Evolutionary conservation across 2,888 invertebrate genomes (phyloP).

Genomic region (Lutraria lutraria): DNA sequence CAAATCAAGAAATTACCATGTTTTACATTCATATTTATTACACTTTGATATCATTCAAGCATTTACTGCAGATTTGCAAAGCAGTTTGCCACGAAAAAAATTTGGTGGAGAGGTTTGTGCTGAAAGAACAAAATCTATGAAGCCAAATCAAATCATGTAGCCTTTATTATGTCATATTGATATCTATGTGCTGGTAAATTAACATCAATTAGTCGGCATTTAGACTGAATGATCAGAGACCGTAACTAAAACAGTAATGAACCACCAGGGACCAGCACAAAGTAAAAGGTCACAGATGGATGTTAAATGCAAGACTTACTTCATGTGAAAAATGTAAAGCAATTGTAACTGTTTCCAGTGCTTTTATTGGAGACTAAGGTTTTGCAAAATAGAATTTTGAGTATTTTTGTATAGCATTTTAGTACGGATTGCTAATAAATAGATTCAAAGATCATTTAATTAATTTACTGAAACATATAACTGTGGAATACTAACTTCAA

Average conservation of each 20-base stretch:
- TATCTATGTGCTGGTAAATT: neutral
- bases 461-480: neutral
- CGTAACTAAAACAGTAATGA: neutral
- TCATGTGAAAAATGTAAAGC: no score
- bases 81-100: no score
- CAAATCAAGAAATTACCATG: no score
- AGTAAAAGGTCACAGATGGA: constrained; percentile 15
- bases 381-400: neutral
- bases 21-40: no score
- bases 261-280: neutral
- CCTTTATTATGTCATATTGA: neutral
- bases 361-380: neutral
- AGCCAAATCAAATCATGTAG: no score
- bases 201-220: neutral
- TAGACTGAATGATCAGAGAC: neutral
- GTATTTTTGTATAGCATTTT: neutral
- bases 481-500: no score
- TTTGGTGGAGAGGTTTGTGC: no score
- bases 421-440: neutral
- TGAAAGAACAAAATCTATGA: no score
- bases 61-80: no score
- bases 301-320: neutral
- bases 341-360: neutral
- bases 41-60: no score
- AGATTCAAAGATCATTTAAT: neutral